Percentiles rank a stretch among this genome's conserved stretches.
These are phyloP conservation scores for Globicephala melas DNA, from an alignment of 2,113 vertebrate species.

Conservation along the genomic window DNA sequence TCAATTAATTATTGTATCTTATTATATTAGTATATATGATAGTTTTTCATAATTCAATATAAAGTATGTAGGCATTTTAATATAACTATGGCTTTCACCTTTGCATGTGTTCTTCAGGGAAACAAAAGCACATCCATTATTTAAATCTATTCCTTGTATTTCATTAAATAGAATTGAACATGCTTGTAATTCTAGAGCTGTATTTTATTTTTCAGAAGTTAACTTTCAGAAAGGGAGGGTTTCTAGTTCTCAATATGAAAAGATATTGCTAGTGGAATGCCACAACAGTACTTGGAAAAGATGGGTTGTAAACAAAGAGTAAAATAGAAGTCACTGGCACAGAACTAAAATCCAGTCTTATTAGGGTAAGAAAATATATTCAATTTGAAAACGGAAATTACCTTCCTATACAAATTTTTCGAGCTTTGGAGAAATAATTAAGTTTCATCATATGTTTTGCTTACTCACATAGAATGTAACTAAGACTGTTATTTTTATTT, in stretches of 20 bases:
- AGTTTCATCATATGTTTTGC: constrained; percentile 75
- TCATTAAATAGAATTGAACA: constrained; percentile 43
- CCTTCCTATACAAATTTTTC: constrained; percentile 55
- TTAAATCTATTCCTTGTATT: constrained; percentile 15
- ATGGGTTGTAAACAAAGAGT: constrained; percentile 77
- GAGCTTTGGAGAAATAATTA: constrained; percentile 77
- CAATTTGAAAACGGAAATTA: constrained; percentile 76
- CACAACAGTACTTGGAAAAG: constrained; percentile 71
- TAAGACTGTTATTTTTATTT: constrained; percentile 38
- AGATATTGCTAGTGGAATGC: constrained; percentile 67
- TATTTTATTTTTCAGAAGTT: constrained; percentile 75
- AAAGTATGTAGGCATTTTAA: constrained; percentile 65
- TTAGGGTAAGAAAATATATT: constrained; percentile 78
- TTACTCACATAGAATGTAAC: constrained; percentile 76
- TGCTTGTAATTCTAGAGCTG: constrained; percentile 26
- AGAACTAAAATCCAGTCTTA: constrained; percentile 75
- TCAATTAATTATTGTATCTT: constrained; percentile 31
- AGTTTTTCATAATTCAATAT: constrained; percentile 69
- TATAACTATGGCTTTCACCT: constrained; percentile 52
- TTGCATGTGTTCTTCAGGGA: constrained; percentile 57
- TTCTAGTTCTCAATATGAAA: constrained; percentile 76
- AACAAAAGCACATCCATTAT: constrained; percentile 62
- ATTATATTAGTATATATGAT: background rate
- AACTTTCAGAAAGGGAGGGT: constrained; percentile 69
- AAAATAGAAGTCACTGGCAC: constrained; percentile 77